These are phyloP conservation scores for Julus scanicus DNA, from an alignment of 2,888 invertebrate genomes.

Conservation along the genomic window DNA sequence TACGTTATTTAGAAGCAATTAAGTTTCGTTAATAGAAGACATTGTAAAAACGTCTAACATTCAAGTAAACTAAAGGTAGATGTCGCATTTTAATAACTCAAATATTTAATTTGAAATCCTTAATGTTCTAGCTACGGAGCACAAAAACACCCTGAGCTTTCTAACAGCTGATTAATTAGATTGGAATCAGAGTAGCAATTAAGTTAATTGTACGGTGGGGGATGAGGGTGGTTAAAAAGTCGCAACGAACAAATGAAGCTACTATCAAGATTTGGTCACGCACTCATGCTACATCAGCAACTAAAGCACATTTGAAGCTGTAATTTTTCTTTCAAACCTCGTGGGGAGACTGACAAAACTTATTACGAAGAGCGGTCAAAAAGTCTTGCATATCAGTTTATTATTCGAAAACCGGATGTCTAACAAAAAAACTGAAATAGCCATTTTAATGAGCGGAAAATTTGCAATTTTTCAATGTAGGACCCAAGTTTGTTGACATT, in stretches of 20 bases:
- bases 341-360: no score
- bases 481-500: no score
- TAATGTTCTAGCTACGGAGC: neutral
- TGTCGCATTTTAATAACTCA: neutral
- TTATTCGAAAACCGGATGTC: no score
- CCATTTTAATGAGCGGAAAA: no score
- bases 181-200: neutral
- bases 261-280: no score
- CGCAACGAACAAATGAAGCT: neutral
- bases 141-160: conserved; percentile 32
- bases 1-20: conserved; percentile 5
- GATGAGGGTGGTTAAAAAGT: neutral
- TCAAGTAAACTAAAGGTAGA: neutral
- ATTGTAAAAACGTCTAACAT: conserved; percentile 31
- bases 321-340: no score
- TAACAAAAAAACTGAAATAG: no score
- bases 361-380: no score
- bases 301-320: neutral
- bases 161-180: conserved; percentile 33
- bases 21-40: conserved; percentile 23
- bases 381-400: no score
- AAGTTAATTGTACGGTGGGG: neutral
- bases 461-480: no score
- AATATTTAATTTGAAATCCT: neutral
- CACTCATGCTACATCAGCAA: neutral